Conservation (phyloP, 1,140 invertebrate species). For the Platyscapa corneri region DNA sequence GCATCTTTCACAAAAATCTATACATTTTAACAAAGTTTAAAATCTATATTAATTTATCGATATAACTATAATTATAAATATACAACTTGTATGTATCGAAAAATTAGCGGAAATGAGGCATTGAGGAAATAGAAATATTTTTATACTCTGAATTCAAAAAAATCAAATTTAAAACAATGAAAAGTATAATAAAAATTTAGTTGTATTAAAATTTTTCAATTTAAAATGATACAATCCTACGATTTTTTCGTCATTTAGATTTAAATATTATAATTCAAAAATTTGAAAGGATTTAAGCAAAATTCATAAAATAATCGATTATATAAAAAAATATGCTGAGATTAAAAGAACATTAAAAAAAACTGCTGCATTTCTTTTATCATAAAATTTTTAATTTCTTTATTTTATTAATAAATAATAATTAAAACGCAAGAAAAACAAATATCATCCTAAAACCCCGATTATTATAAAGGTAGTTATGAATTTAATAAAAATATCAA, state of each 20-base stretch:
- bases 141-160: not conserved
- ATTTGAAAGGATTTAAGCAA: too few relatives aligned
- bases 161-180: not conserved
- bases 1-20: conserved; percentile 14
- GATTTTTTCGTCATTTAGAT: not conserved
- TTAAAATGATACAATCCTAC: not conserved
- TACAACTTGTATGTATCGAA: not conserved
- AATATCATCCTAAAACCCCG: too few relatives aligned
- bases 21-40: conserved; percentile 30
- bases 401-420: too few relatives aligned
- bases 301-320: not conserved
- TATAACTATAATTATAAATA: not conserved
- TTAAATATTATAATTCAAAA: not conserved
- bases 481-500: too few relatives aligned
- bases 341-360: too few relatives aligned
- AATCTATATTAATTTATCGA: not conserved
- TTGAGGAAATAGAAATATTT: conserved; percentile 29
- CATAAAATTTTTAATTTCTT: too few relatives aligned
- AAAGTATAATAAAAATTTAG: not conserved
- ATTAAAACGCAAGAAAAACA: too few relatives aligned
- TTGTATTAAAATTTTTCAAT: not conserved
- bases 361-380: too few relatives aligned
- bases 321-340: too few relatives aligned
- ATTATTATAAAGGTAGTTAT: too few relatives aligned
- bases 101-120: conserved; percentile 19